Base-by-base conservation (phyloP, 2,888 invertebrate genomes). In the Tortricodes alternella region DNA sequence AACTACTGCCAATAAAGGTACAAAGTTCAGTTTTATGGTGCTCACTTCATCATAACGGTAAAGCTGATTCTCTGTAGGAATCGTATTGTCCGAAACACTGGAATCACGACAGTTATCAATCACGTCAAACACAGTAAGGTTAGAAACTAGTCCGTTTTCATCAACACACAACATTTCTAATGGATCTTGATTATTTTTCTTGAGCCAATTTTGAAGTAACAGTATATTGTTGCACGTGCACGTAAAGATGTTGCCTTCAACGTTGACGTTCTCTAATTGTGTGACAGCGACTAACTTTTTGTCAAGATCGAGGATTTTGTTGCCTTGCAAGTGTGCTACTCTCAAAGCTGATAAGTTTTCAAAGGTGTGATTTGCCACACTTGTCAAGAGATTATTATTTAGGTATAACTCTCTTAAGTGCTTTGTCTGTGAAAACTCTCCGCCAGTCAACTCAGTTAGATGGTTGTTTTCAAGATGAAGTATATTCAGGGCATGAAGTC, bases 381-480 rank as follows among this genome's bases (percentile, higher is more conserved):
- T 92, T 63, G 92, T 90, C 66, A 96, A 93, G 63, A 93, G 92
- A 88, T 96, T 96, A 89, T 96, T 94, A 77, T 96, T 95, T 66
- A 96, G 86, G 85, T 96, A 95, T 67, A 96, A 92, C 85, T 96
- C 95, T 74, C 93, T 93, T 69, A 96, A 92, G 72, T 93, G 93
- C 71, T 94, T 94, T 70, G 95, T 91, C 80, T 95, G 94, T 68
- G 95, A 95, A 85, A 96, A 96, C 80, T 96, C 96, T 78, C 92
- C 95, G 35, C 96, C 96, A 51, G 93, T 92, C 52, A 96, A 82
- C 71, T 94, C 94, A 16, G 92, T 92, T 52, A 96, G 80, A 65
- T 93, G 91, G 81, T 96, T 96, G 71, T 94, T 93, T 85, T 96
- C 95, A 77, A 96, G 92, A 82, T 96, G 95, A 56, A 96, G 91